phyloP scores from a whole-genome alignment of 2,888 invertebrate species.

The Thereva unica region DNA sequence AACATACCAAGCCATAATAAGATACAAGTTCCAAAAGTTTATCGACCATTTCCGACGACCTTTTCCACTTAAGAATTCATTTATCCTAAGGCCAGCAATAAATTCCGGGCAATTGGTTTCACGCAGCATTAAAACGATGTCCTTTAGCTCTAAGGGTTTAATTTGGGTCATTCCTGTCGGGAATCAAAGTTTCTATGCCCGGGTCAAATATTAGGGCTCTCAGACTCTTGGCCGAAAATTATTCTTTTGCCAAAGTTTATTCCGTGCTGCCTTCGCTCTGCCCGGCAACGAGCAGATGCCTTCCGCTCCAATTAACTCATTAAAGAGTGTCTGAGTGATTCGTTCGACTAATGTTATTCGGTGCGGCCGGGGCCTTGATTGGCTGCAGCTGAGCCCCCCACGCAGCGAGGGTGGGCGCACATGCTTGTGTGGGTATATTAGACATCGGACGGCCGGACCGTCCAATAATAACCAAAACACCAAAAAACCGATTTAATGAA shows the following conservation, averaged over 20 bases:
- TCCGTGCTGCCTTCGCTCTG: not conserved
- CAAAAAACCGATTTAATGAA: no score
- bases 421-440: no score
- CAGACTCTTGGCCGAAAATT: slow-evolving; percentile 27
- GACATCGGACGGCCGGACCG: no score
- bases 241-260: slow-evolving; percentile 26
- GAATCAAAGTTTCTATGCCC: slow-evolving; percentile 36
- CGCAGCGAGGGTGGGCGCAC: no score
- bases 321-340: slow-evolving; percentile 24
- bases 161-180: slow-evolving; percentile 41
- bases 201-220: slow-evolving; percentile 29
- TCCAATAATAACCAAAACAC: no score
- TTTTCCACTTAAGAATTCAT: slow-evolving; percentile 43
- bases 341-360: slow-evolving; percentile 9
- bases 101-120: slow-evolving; percentile 43
- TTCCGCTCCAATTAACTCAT: slow-evolving; percentile 32
- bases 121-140: slow-evolving; percentile 38
- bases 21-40: slow-evolving; percentile 39
- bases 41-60: slow-evolving; percentile 41
- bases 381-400: no score
- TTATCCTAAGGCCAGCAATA: slow-evolving; percentile 42
- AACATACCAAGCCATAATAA: slow-evolving; percentile 29
- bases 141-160: slow-evolving; percentile 38
- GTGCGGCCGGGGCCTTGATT: not conserved
- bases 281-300: not conserved